A percentile compares a stretch with the other conserved stretches of the same genome.
phyloP scores from a whole-genome alignment of 2,797 vertebrate genomes.

The Echiichthys vipera region DNA sequence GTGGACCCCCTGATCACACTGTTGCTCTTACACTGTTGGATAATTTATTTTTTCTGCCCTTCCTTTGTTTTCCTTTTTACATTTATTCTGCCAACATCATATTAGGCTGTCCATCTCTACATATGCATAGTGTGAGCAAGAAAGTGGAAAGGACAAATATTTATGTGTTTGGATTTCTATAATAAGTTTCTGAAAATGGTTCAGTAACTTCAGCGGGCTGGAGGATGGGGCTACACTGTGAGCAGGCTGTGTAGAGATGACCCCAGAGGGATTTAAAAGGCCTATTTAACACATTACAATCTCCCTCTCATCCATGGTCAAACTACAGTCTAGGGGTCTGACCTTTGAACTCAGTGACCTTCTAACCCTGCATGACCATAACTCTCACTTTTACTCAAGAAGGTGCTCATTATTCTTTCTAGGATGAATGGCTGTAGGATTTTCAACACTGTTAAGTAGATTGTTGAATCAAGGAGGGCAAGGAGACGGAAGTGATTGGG shows the following conservation, averaged over 20 bases:
- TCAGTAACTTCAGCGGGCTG: background rate
- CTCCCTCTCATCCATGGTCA: constrained; percentile 48
- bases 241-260: constrained; percentile 3
- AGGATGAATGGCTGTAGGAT: background rate
- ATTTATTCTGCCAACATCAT: background rate
- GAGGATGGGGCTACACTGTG: background rate
- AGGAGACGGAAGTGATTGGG: background rate
- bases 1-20: constrained; percentile 3
- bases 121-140: background rate
- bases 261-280: constrained; percentile 36
- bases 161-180: background rate
- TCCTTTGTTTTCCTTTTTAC: background rate
- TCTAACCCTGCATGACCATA: constrained; percentile 17
- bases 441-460: background rate
- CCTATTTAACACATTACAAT: constrained; percentile 45
- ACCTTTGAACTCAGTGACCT: constrained; percentile 65
- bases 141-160: background rate
- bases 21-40: background rate
- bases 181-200: background rate
- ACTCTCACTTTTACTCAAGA: constrained; percentile 42
- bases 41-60: background rate
- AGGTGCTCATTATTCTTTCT: constrained; percentile 20
- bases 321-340: constrained; percentile 49
- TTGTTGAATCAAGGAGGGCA: background rate
- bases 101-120: background rate